These are phyloP conservation scores for Petrophora chlorosata DNA, from an alignment of 2,888 invertebrate species.

Conservation along the genomic window DNA sequence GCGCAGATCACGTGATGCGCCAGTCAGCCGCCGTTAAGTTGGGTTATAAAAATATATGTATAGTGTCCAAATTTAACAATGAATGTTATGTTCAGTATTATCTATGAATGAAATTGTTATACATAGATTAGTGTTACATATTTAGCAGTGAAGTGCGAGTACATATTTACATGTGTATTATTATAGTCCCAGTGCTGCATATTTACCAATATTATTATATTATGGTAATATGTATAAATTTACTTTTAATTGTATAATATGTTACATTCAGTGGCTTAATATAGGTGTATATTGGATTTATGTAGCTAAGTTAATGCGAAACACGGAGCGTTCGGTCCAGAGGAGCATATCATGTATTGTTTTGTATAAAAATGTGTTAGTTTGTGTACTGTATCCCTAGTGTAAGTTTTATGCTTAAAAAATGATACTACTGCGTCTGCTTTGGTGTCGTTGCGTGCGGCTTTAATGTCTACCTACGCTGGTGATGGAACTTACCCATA, in stretches of 20 bases:
- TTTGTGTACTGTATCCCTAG: conserved; percentile 50
- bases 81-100: conserved; percentile 65
- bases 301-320: conserved; percentile 53
- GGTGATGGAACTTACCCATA: too few species aligned
- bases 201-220: conserved; percentile 37
- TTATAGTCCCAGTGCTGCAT: conserved; percentile 44
- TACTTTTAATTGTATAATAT: conserved; percentile 64
- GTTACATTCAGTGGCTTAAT: conserved; percentile 68
- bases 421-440: too few species aligned
- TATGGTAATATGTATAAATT: conserved; percentile 49
- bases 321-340: conserved; percentile 42
- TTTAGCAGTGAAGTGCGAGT: conserved; percentile 31
- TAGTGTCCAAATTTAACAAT: conserved; percentile 24
- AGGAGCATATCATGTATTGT: conserved; percentile 70
- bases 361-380: conserved; percentile 68
- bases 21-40: too few species aligned
- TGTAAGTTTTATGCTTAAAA: too few species aligned
- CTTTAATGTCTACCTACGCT: too few species aligned
- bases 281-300: conserved; percentile 67
- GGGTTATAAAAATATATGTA: neutral
- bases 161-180: conserved; percentile 27
- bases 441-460: too few species aligned
- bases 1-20: too few species aligned
- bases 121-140: conserved; percentile 50
- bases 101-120: conserved; percentile 53